Conservation (phyloP, 1,140 invertebrate genomes). For the Gonioctena quinquepunctata region DNA sequence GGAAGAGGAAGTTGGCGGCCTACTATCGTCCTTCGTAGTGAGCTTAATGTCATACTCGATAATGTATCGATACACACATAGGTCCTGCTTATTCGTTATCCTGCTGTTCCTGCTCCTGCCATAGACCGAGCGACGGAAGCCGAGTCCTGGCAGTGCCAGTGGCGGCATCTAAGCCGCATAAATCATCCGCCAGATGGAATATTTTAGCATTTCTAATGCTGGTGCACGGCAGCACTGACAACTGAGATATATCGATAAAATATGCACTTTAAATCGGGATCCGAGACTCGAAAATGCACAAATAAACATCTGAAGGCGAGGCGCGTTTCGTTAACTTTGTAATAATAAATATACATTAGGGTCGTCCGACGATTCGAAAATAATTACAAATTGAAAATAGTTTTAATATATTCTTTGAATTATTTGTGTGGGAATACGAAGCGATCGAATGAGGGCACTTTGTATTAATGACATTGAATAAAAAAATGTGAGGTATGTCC, state of each 20-base stretch:
- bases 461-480: slow-evolving; percentile 15
- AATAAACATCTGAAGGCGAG: slow-evolving; percentile 21
- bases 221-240: slow-evolving; percentile 42
- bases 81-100: slow-evolving; percentile 10
- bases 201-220: slow-evolving; percentile 56
- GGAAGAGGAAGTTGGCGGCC: neutral
- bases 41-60: slow-evolving; percentile 11
- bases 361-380: slow-evolving; percentile 10
- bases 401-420: slow-evolving; percentile 20
- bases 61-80: slow-evolving; percentile 17
- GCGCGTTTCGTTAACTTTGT: slow-evolving; percentile 8
- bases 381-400: slow-evolving; percentile 26
- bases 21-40: slow-evolving; percentile 2
- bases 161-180: slow-evolving; percentile 34
- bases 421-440: slow-evolving; percentile 18
- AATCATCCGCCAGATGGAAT: slow-evolving; percentile 56
- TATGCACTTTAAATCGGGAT: slow-evolving; percentile 51
- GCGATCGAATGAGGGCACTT: neutral
- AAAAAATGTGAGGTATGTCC: slow-evolving; percentile 5
- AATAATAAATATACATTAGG: slow-evolving; percentile 17
- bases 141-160: slow-evolving; percentile 16
- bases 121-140: slow-evolving; percentile 7
- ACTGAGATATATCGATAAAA: slow-evolving; percentile 55
- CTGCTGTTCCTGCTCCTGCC: too few species aligned
- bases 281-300: slow-evolving; percentile 16